Base-by-base conservation (phyloP, 2,797 vertebrate genomes). In the Characodon lateralis region DNA sequence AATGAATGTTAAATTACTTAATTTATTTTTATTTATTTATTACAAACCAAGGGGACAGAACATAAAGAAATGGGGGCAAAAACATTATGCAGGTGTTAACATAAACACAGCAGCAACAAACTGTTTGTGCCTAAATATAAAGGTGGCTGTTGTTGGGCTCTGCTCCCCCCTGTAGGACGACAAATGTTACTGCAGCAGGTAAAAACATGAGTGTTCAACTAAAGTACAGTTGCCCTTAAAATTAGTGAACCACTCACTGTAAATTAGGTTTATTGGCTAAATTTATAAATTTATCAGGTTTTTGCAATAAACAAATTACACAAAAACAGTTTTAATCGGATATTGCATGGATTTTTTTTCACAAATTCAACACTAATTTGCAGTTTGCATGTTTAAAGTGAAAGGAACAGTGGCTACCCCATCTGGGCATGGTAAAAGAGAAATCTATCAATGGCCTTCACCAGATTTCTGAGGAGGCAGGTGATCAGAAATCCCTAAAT, bases 81-180 rank as follows among this genome's bases (percentile, higher is more conserved):
- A 69, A 70, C 39, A 76, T 26, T 1, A 18, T 39, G 56, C 68
- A 51, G 41, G 9, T 66, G 77, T 80, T 35, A 24, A 79, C 16
- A 63, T 77, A 1, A 39, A 56, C 24, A 56, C 48, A 63, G 35
- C 63, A 72, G 77, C n/a, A 69, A 28, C n/a, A 69, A 43, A 72
- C 20, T 50, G 46, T 78, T 66, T 85, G 55, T 75, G 53, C 78
- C 41, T 35, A 65, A 74, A n/a, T 61, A 51, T 24, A 69, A 68
- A 76, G 39, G 66, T 50, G 16, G 43, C 41, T 53, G 76, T 31
- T 73, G 71, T 84, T 91, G 85, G 83, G 77, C 77, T n/a, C 86
- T 95, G 88, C 90, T 94, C 24, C 94, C 94, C 93, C 85, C 94
- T 89, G 35, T 85, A 90, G 95, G 89, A 48, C 53, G 35, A 18